phyloP scores from a whole-genome alignment of 2,888 invertebrate genomes.

The Lomographa bimaculata region DNA sequence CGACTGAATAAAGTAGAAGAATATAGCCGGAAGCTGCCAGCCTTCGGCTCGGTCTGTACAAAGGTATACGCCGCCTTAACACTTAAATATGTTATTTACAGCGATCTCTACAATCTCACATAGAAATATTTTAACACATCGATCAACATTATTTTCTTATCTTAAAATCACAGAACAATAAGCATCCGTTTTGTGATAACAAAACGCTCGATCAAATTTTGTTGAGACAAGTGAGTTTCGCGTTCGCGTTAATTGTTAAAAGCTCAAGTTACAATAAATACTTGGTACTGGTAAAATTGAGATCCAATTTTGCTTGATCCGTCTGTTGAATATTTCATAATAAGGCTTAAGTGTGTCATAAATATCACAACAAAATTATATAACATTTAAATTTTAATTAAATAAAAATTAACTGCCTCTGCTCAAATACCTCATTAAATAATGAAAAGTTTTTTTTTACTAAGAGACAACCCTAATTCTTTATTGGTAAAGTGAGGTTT shows the following conservation, averaged over 20 bases:
- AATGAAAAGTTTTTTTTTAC: slow-evolving; percentile 43
- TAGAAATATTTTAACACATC: slow-evolving; percentile 43
- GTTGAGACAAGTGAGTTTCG: too few relatives aligned
- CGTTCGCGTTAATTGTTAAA: too few relatives aligned
- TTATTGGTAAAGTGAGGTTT: slow-evolving; percentile 30
- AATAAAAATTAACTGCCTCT: slow-evolving; percentile 46
- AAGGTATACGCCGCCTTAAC: slow-evolving; percentile 82
- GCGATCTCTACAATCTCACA: slow-evolving; percentile 53
- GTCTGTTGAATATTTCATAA: slow-evolving; percentile 46
- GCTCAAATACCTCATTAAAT: slow-evolving; percentile 60
- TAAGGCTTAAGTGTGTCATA: slow-evolving; percentile 31
- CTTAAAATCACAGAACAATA: too few relatives aligned
- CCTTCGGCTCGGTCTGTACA: slow-evolving; percentile 75
- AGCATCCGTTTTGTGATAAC: too few relatives aligned
- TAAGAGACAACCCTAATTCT: slow-evolving; percentile 34
- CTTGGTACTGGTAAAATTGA: slow-evolving; percentile 15
- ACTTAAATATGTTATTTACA: slow-evolving; percentile 72
- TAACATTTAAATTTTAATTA: slow-evolving; percentile 21
- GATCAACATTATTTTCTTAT: too few relatives aligned
- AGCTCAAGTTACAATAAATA: not conserved
- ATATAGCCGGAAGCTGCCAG: slow-evolving; percentile 54
- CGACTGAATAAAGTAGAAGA: slow-evolving; percentile 77
- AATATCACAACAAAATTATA: slow-evolving; percentile 24
- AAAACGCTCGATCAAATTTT: too few relatives aligned
- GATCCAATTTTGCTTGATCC: slow-evolving; percentile 27